Percentiles rank a stretch among this genome's conserved stretches.
phyloP scores from a whole-genome alignment of 2,113 vertebrate genomes.

The Hymenochirus boettgeri region DNA sequence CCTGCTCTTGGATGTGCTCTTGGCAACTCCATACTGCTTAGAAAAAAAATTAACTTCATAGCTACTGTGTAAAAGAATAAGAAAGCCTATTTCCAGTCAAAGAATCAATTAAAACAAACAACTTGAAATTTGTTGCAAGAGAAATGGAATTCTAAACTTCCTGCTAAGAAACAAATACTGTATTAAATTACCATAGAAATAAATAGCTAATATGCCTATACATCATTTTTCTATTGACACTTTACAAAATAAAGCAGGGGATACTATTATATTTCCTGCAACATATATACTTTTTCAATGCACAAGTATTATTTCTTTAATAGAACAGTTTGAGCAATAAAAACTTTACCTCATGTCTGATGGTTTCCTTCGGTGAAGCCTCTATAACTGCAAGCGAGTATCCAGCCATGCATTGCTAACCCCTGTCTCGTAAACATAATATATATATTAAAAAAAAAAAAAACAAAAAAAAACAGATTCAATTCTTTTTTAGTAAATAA shows the following conservation, averaged over 20 bases:
- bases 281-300: neutral
- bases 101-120: neutral
- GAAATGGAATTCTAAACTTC: neutral
- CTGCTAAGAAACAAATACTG: neutral
- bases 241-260: neutral
- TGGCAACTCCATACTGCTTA: neutral
- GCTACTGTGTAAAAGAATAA: conserved; percentile 1
- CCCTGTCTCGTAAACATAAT: conserved; percentile 60
- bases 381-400: conserved; percentile 82
- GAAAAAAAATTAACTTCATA: neutral
- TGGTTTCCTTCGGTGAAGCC: conserved; percentile 83
- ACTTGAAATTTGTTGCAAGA: neutral
- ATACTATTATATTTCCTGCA: neutral
- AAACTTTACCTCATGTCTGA: conserved; percentile 82
- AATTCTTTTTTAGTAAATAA: no score
- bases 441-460: conserved; percentile 21
- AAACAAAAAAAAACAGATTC: neutral
- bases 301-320: neutral
- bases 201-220: neutral
- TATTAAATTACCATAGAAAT: neutral
- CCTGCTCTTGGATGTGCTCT: no score
- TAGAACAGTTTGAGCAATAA: neutral
- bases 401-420: conserved; percentile 91
- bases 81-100: conserved; percentile 2
- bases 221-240: neutral